phyloP scores from a whole-genome alignment of 2,113 vertebrate genomes.

The Brachirus orientalis region DNA sequence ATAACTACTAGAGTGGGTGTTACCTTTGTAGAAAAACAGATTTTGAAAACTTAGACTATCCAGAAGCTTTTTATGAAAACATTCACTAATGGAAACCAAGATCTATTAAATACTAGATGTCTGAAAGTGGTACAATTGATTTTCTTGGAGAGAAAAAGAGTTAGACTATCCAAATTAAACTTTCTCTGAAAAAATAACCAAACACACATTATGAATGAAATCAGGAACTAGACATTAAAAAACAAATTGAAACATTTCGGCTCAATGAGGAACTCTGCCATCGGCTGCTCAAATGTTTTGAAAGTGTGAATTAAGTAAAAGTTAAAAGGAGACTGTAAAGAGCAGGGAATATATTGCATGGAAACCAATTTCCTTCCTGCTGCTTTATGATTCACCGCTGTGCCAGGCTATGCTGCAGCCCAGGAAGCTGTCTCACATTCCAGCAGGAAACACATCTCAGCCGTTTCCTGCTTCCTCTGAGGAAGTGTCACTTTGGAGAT shows the following conservation, averaged over 20 bases:
- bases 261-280: neutral
- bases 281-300: neutral
- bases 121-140: too few relatives aligned
- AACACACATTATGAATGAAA: too few relatives aligned
- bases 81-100: too few relatives aligned
- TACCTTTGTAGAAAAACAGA: too few relatives aligned
- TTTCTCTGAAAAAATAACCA: too few relatives aligned
- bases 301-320: neutral
- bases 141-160: too few relatives aligned
- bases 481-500: slow-evolving; percentile 50
- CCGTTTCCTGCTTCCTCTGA: slow-evolving; percentile 67
- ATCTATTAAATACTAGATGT: too few relatives aligned
- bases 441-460: slow-evolving; percentile 66
- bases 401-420: slow-evolving; percentile 23
- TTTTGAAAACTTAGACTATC: too few relatives aligned
- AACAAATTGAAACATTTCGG: neutral
- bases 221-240: neutral
- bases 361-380: slow-evolving; percentile 44
- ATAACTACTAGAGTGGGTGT: too few relatives aligned
- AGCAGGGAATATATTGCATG: slow-evolving; percentile 5
- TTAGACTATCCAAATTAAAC: too few relatives aligned
- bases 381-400: slow-evolving; percentile 17
- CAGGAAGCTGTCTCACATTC: slow-evolving; percentile 42
- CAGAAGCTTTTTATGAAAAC: too few relatives aligned
- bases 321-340: neutral